These are phyloP conservation scores for Magallana ariakensis DNA, from an alignment of 1,140 invertebrate species.

Conservation along the genomic window DNA sequence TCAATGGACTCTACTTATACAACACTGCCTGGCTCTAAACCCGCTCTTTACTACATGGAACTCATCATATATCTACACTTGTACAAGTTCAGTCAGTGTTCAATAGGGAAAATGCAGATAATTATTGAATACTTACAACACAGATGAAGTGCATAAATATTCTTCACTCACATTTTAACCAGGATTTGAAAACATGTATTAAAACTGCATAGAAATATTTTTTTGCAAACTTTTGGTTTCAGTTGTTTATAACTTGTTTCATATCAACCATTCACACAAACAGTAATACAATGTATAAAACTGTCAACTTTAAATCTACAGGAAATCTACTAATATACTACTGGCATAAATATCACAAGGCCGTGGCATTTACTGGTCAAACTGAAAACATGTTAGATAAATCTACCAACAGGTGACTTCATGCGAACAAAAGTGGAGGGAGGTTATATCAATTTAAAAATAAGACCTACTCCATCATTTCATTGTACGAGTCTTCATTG, in stretches of 20 bases:
- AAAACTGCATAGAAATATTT: too few relatives aligned
- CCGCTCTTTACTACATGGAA: too few relatives aligned
- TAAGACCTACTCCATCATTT: constrained; percentile 49
- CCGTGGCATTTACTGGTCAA: background rate
- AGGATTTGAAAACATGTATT: too few relatives aligned
- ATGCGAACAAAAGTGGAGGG: constrained; percentile 1
- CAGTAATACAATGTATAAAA: background rate
- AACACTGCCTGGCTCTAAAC: too few relatives aligned
- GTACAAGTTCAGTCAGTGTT: too few relatives aligned
- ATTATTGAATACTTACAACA: too few relatives aligned
- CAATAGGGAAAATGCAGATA: too few relatives aligned
- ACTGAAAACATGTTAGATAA: constrained; percentile 30
- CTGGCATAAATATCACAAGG: background rate
- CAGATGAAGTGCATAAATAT: too few relatives aligned
- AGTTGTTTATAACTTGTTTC: background rate
- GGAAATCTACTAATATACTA: background rate
- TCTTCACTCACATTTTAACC: too few relatives aligned
- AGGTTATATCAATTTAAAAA: background rate
- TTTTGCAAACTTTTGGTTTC: background rate
- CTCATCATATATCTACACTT: too few relatives aligned
- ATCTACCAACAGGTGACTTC: background rate
- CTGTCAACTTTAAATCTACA: background rate
- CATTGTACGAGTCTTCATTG: constrained; percentile 41
- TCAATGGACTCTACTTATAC: too few relatives aligned
- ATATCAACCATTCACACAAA: constrained; percentile 3